Conservation (phyloP, 2,797 vertebrate species). For the Streptopelia turtur region DNA sequence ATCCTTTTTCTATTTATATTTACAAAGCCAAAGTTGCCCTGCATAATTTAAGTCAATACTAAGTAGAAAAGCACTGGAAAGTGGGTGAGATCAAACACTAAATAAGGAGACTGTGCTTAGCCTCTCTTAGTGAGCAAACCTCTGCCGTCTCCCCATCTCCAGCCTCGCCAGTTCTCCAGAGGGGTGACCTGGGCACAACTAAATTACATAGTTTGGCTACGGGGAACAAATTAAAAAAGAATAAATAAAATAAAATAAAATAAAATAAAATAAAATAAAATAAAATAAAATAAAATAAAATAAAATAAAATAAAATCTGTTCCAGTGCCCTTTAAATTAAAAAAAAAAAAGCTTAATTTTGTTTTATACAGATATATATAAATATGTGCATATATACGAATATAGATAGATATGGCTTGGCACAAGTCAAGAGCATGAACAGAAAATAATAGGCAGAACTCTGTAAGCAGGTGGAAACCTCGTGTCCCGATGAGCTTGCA, state of each 20-base stretch:
- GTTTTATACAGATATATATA: not conserved
- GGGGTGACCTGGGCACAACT: not conserved
- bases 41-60: conserved; percentile 6
- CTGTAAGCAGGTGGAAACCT: not conserved
- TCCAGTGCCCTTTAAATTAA: not conserved
- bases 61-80: not conserved
- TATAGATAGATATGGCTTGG: not conserved
- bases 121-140: not conserved
- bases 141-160: not conserved
- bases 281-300: not conserved
- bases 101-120: not conserved
- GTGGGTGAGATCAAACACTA: not conserved
- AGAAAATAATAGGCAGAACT: not conserved
- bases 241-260: no score
- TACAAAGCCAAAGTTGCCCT: not conserved
- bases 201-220: fast-evolving
- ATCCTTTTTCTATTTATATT: not conserved
- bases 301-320: not conserved
- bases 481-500: not conserved
- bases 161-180: not conserved
- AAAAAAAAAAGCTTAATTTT: not conserved
- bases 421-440: fast-evolving
- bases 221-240: not conserved
- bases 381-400: not conserved
- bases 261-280: not conserved